Evolutionary conservation across 2,888 invertebrate genomes (phyloP), one percentile per base, ranked within the genome.

Genomic region (Thelaira solivaga): DNA sequence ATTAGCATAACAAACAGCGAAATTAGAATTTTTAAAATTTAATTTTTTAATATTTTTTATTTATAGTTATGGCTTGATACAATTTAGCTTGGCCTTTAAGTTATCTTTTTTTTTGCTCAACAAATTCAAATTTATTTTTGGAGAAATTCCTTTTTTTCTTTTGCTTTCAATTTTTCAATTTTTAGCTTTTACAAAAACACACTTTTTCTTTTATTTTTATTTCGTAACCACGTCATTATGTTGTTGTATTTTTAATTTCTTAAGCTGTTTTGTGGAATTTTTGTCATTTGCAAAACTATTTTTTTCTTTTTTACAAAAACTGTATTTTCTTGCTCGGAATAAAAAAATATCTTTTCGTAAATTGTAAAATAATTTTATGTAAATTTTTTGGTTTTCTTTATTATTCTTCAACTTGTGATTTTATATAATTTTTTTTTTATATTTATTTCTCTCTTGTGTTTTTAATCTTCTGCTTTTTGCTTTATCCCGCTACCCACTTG

Each of bases 141-240:
- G 74, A 61, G 77, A 77, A 73, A 77, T 61, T 74, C 41, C n/a
- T 69, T 43, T 49, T 24, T 29, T 49, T n/a, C 26, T 47, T 72
- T 20, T 22, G 10, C 4, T 41, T 59, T 51, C n/a, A 13, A 49
- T 34, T 55, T 43, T 1, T 36, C n/a, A 22, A 1, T 8, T 26
- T 53, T 20, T 49, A 20, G 39, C 11, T 55, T 39, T 29, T 13
- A 13, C 26, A 36, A 34, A 18, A 6, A 41, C 26, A 57, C 11
- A 45, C 11, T 57, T 24, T 34, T 6, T 5, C 26, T 41, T 22
- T 13, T 20, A 64, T 2, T 31, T 59, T 31, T 7, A 39, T 20
- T 20, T 51, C 61, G 26, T 41, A 61, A 61, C 74, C 67, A 75
- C 74, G 74, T 75, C 74, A 75, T 68, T 55, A 47, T 24, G 55